Base-by-base conservation (phyloP, 1,140 invertebrate genomes). In the Ylistrum balloti region DNA sequence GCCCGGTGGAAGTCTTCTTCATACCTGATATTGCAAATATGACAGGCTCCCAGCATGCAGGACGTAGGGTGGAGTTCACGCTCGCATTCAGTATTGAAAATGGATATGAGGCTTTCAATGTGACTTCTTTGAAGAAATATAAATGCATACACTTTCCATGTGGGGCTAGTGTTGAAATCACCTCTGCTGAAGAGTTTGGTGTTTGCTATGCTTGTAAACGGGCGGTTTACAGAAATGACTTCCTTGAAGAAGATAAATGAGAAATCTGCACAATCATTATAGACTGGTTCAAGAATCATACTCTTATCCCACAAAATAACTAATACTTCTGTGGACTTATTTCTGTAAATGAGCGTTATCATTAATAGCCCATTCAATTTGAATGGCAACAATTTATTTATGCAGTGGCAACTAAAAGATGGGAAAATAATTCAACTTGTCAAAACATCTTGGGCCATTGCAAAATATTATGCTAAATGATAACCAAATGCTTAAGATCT, bases 41-140 rank as follows among this genome's bases (percentile, higher is more conserved):
- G n/a, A 85, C 88, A 5, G 91, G 91, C 0, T 45, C 41, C 11
- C 85, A 86, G 41, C 89, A 90, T 85, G 90, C 90, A 28, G 92
- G 88, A 10, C 38, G 32, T 0, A 86, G 92, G n/a, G 93, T 93
- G 0, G 90, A 93, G 34, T 93, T 93, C 74, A 91, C 90, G 74
- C 87, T 93, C 20, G 90, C 89, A 17, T 93, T 93, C 86, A 92
- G 86, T 1, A n/a, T 92, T 0, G 45, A 92, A 56, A 56, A 91
- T 87, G 92, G 93, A 10, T 93, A 92, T 35, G 93, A 93, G 41
- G 93, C 93, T 32, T 93, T 90, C 86, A 91, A 93, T 88, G 92
- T 93, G 5, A 86, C 41, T n/a, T 41, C 56, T 41, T 48, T 93
- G 0, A 88, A 90, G 34, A 88, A 85, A 32, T 86, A 88, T 33